A percentile compares a stretch with the other conserved stretches of the same genome.
phyloP scores from a whole-genome alignment of 2,888 invertebrate species.

The Cyclophora punctaria region DNA sequence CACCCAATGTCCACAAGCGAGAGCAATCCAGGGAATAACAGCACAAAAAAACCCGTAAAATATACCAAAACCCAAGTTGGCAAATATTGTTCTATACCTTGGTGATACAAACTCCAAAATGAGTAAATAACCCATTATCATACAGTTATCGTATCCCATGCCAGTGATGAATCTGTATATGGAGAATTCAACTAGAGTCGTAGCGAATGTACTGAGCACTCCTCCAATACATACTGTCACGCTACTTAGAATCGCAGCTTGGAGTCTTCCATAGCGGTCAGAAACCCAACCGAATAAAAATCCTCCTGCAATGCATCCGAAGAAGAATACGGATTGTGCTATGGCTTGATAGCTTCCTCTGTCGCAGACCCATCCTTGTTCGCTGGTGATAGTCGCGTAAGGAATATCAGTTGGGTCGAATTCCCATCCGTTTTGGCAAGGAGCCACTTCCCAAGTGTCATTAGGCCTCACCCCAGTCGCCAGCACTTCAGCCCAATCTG shows the following conservation, averaged over 20 bases:
- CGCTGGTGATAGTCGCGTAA: constrained; percentile 43
- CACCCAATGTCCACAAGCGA: constrained; percentile 43
- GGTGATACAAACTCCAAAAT: constrained; percentile 44
- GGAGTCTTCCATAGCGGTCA: constrained; percentile 40
- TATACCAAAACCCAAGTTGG: constrained; percentile 37
- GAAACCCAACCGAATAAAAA: constrained; percentile 40
- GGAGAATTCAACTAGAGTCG: constrained; percentile 32
- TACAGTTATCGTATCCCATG: constrained; percentile 42
- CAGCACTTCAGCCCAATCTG: constrained; percentile 38
- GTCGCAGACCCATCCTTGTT: constrained; percentile 44
- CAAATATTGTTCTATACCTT: constrained; percentile 37
- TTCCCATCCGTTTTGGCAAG: constrained; percentile 45
- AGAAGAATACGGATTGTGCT: constrained; percentile 42
- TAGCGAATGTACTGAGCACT: constrained; percentile 30
- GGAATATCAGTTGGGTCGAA: constrained; percentile 44
- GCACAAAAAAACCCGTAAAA: constrained; percentile 35
- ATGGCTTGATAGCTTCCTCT: constrained; percentile 42
- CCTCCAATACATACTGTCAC: constrained; percentile 38
- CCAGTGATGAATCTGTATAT: constrained; percentile 39
- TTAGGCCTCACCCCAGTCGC: constrained; percentile 24
- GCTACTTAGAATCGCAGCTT: constrained; percentile 33
- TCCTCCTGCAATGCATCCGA: constrained; percentile 40
- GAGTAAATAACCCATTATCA: constrained; percentile 40
- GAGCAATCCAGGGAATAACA: constrained; percentile 37
- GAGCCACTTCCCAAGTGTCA: constrained; percentile 29